Evolutionary conservation across 2,888 invertebrate species (phyloP).

Genomic region (Clivina fossor): DNA sequence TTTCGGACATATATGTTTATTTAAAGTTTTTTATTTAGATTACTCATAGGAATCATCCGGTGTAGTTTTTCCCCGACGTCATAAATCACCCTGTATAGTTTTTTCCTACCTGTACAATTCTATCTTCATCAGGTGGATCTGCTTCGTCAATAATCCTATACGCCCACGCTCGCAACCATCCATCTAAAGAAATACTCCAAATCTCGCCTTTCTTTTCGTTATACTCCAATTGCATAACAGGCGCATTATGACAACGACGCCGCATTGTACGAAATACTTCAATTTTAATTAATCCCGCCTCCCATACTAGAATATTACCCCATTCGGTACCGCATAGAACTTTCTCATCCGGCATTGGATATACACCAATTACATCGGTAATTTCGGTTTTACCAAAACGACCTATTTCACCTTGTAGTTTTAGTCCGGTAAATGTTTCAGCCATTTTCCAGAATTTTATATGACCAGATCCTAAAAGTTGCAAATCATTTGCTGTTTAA

Average conservation of each 20-base stretch:
- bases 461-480: slow-evolving; percentile 66
- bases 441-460: slow-evolving; percentile 95
- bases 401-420: slow-evolving; percentile 84
- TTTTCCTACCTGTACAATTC: slow-evolving; percentile 64
- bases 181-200: slow-evolving; percentile 65
- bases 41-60: too few relatives aligned
- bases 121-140: slow-evolving; percentile 78
- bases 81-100: background rate
- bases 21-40: too few relatives aligned
- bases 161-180: slow-evolving; percentile 82
- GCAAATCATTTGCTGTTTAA: slow-evolving; percentile 22
- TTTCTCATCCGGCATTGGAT: slow-evolving; percentile 87
- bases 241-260: slow-evolving; percentile 73
- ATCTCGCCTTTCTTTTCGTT: slow-evolving; percentile 47
- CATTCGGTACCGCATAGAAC: slow-evolving; percentile 65
- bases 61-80: too few relatives aligned
- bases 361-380: slow-evolving; percentile 82
- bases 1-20: too few relatives aligned
- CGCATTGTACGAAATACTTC: slow-evolving; percentile 74
- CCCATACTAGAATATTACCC: slow-evolving; percentile 93
- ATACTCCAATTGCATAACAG: slow-evolving; percentile 66
- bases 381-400: slow-evolving; percentile 91
- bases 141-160: slow-evolving; percentile 89
- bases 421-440: slow-evolving; percentile 85
- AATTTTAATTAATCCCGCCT: slow-evolving; percentile 82